phyloP scores from a whole-genome alignment of 2,888 invertebrate genomes.

The Tillus elongatus region DNA sequence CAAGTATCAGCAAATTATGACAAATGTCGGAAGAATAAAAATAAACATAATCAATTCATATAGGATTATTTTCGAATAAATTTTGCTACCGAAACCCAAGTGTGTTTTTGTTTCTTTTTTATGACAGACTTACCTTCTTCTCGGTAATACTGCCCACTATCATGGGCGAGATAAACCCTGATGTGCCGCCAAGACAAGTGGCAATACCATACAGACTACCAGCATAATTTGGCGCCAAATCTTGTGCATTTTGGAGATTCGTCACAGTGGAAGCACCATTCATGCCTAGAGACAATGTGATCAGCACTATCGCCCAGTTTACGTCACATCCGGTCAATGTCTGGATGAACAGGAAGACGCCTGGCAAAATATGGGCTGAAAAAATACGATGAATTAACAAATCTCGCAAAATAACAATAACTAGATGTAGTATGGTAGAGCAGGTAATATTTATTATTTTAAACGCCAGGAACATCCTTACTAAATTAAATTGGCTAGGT shows the following conservation, averaged over 20 bases:
- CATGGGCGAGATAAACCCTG: constrained; percentile 63
- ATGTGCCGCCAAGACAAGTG: constrained; percentile 60
- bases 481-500: too few relatives aligned
- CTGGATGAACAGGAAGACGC: constrained; percentile 44
- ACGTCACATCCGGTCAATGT: constrained; percentile 55
- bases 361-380: constrained; percentile 43
- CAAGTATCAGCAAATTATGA: too few relatives aligned
- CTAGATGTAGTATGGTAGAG: neutral
- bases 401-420: too few relatives aligned
- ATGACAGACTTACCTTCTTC: constrained; percentile 28
- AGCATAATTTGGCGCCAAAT: constrained; percentile 64
- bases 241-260: constrained; percentile 48
- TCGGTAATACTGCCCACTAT: constrained; percentile 50
- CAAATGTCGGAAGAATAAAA: too few relatives aligned
- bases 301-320: constrained; percentile 53
- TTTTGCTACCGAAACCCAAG: too few relatives aligned
- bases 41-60: too few relatives aligned
- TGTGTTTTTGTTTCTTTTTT: neutral
- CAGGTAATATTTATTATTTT: neutral
- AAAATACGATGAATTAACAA: constrained; percentile 12
- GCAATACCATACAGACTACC: constrained; percentile 66
- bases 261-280: constrained; percentile 40
- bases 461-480: too few relatives aligned
- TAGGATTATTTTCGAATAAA: too few relatives aligned
- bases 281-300: constrained; percentile 59